phyloP scores from a whole-genome alignment of 2,888 invertebrate genomes.

The Leuctra nigra region DNA sequence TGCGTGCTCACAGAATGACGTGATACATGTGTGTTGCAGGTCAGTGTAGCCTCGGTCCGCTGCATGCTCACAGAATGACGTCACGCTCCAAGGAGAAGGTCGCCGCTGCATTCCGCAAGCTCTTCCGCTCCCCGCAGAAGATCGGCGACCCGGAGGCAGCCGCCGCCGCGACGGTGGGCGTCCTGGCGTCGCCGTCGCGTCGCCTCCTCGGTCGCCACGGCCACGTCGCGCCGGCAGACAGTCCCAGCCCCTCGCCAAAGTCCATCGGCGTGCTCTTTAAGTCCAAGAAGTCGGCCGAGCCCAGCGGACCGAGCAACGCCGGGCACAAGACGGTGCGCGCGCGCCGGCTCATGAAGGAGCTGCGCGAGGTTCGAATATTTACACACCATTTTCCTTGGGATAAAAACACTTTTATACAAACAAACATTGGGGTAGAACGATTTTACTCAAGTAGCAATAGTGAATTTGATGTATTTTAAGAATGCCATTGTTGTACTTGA shows the following conservation, averaged over 20 bases:
- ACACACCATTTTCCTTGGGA: too few relatives aligned
- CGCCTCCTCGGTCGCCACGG: conserved; percentile 40
- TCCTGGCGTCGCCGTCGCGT: conserved; percentile 47
- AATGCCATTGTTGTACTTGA: too few relatives aligned
- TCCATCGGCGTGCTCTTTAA: conserved; percentile 40
- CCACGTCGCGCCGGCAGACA: conserved; percentile 20
- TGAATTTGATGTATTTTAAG: too few relatives aligned
- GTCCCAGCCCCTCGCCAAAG: conserved; percentile 32
- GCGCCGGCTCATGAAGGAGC: conserved; percentile 78
- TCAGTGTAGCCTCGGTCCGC: not conserved
- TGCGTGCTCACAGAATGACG: not conserved
- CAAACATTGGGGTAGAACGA: too few relatives aligned
- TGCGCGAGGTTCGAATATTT: conserved; percentile 73
- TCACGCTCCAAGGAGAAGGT: conserved; percentile 77
- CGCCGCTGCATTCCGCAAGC: conserved; percentile 69
- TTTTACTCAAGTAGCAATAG: too few relatives aligned
- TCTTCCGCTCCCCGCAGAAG: conserved; percentile 68
- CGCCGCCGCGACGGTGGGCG: conserved; percentile 23
- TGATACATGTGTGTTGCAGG: not conserved
- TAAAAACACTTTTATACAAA: too few relatives aligned
- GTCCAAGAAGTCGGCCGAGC: conserved; percentile 26
- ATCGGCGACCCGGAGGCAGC: conserved; percentile 36
- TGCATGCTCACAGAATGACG: conserved; percentile 29
- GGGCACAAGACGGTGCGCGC: conserved; percentile 63
- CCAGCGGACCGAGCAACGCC: conserved; percentile 39